These are phyloP conservation scores for Nezara viridula DNA, from an alignment of 2,888 invertebrate species.

Conservation along the genomic window DNA sequence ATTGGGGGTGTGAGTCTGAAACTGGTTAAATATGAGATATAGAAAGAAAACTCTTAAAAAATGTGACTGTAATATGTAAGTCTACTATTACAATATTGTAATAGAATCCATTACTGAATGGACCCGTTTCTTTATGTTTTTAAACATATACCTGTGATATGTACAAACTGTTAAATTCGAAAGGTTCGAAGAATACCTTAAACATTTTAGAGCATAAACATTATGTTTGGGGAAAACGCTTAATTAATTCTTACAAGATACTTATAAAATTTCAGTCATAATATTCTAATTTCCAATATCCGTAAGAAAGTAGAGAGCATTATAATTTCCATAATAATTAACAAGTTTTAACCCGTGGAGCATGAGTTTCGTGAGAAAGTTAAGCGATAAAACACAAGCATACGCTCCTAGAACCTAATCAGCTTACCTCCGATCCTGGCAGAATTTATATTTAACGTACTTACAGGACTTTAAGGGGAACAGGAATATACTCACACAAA, in stretches of 20 bases:
- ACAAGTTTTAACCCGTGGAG: slow-evolving; percentile 52
- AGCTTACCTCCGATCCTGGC: slow-evolving; percentile 37
- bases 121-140: too few species aligned
- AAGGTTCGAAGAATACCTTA: too few species aligned
- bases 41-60: too few species aligned
- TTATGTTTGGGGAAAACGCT: neutral
- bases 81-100: too few species aligned
- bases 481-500: neutral
- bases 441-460: slow-evolving; percentile 46
- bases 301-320: slow-evolving; percentile 9
- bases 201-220: too few species aligned
- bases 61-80: too few species aligned
- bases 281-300: slow-evolving; percentile 49
- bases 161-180: too few species aligned
- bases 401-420: slow-evolving; percentile 47
- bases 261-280: slow-evolving; percentile 36
- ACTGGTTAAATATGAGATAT: too few species aligned
- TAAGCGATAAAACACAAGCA: slow-evolving; percentile 51
- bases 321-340: slow-evolving; percentile 56
- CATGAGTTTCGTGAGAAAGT: slow-evolving; percentile 52
- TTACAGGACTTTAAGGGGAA: neutral
- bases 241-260: slow-evolving; percentile 2
- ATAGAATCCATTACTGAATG: too few species aligned
- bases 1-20: too few species aligned
- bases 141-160: too few species aligned